Conservation (phyloP, 2,888 invertebrate species). For the Odontothrips loti region DNA sequence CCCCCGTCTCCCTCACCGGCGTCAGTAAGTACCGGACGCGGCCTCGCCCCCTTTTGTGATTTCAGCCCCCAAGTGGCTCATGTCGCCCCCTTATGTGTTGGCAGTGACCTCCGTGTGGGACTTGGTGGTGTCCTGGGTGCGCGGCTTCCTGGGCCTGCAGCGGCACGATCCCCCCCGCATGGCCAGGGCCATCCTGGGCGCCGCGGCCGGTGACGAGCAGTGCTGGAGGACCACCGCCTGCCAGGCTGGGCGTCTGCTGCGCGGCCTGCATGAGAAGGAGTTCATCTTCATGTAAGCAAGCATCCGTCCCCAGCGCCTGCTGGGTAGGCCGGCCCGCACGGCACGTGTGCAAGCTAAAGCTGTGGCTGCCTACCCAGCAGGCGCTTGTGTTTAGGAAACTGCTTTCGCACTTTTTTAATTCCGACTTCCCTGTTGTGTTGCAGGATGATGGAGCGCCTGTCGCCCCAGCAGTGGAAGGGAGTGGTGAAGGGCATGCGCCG, state of each 20-base stretch:
- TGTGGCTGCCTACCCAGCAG: too few relatives aligned
- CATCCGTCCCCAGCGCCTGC: not conserved
- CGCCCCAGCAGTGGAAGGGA: not conserved
- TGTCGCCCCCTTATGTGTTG: too few relatives aligned
- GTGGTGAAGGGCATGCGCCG: constrained; percentile 4
- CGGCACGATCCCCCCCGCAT: constrained; percentile 11
- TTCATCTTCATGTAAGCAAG: constrained; percentile 19
- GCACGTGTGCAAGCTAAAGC: too few relatives aligned
- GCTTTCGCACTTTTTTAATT: too few relatives aligned
- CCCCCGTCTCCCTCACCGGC: constrained; percentile 3
- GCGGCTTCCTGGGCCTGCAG: constrained; percentile 15
- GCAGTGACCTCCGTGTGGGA: constrained; percentile 19
- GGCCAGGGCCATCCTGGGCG: constrained; percentile 14
- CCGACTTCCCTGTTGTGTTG: too few relatives aligned
- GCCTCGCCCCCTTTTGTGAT: too few relatives aligned
- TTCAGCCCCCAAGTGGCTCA: too few relatives aligned
- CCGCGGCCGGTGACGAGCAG: constrained; percentile 16
- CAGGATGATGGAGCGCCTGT: constrained; percentile 13
- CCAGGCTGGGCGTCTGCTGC: constrained; percentile 11
- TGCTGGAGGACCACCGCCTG: constrained; percentile 21
- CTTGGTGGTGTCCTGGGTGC: constrained; percentile 23
- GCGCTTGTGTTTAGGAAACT: too few relatives aligned
- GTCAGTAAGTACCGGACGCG: not conserved
- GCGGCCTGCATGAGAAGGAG: constrained; percentile 11
- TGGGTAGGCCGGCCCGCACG: too few relatives aligned